Evolutionary conservation across 2,888 invertebrate genomes (phyloP), one percentile per base, ranked within the genome.

Genomic region (Luffia ferchaultella): DNA sequence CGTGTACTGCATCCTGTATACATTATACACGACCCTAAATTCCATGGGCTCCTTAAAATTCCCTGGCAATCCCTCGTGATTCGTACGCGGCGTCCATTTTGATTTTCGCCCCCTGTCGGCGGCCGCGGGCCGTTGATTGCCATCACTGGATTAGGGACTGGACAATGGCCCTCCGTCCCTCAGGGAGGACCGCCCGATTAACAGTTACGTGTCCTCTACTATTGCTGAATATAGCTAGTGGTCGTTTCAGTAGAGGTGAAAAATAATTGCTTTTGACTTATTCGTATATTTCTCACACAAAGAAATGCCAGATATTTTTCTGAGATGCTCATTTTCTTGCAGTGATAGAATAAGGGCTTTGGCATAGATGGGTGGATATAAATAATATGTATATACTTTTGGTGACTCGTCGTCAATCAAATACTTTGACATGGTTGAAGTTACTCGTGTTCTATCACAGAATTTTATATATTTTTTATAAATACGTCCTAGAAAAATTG

Each of bases 41-140:
- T 7, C 12, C 3, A 12, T 30, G 12, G 5, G 12, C 30, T 30
- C 30, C 30, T 30, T 30, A 30, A 30, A 30, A 30, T 30, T 30
- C 30, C 30, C 30, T 30, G 5, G 30, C 30, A 30, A 30, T 30
- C 30, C 30, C 30, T 30, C 30, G 30, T 30, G 30, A 30, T 30
- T 30, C 30, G 30, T 12, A 19, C 20, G 16, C 50, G 18, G n/a
- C 30, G 46, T 43, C 30, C 42, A 45, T 47, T 47, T 50, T 50
- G 46, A 47, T 46, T 42, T 47, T 46, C 47, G 47, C 7, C 42
- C 43, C 50, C 50, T 20, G 50, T 55, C 54, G 50, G 57, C 56
- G 57, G 53, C 59, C 62, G 60, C 30, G 30, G 30, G n/a, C 30
- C 30, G 30, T 12, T 30, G 30, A 30, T 30, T 30, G 30, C 30